Evolutionary conservation across 2,888 invertebrate species (phyloP).

Genomic region (Drosophila rubida): DNA sequence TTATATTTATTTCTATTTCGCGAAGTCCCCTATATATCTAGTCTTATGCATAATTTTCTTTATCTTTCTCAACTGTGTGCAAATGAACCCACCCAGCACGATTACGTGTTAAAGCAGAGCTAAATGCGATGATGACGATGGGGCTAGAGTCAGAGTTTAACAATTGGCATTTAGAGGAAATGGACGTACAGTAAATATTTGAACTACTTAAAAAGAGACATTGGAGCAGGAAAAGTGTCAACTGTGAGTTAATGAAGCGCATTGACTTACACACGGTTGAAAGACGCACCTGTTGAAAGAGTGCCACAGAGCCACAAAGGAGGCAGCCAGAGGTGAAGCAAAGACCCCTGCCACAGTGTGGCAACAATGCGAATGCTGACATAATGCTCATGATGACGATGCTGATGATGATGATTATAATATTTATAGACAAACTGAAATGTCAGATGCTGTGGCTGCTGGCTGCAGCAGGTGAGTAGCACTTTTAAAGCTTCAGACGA

Average conservation of each 20-base stretch:
- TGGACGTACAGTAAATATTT: conserved; percentile 45
- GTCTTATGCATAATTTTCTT: neutral
- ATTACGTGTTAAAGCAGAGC: conserved; percentile 27
- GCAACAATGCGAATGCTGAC: conserved; percentile 60
- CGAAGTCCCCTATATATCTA: too few relatives aligned
- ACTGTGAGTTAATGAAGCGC: conserved; percentile 58
- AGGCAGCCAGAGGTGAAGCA: conserved; percentile 8
- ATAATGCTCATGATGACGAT: conserved; percentile 47
- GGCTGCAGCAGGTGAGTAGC: conserved; percentile 59
- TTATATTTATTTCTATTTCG: too few relatives aligned
- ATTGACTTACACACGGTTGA: conserved; percentile 38
- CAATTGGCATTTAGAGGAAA: conserved; percentile 36
- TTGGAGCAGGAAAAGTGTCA: conserved; percentile 36
- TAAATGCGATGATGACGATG: conserved; percentile 11
- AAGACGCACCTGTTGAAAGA: conserved; percentile 49
- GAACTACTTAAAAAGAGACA: conserved; percentile 37
- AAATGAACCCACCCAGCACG: neutral
- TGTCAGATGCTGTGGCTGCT: conserved; percentile 39
- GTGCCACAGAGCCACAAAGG: neutral
- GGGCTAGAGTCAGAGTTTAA: conserved; percentile 8
- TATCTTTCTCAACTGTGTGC: neutral
- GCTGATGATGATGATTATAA: conserved; percentile 31
- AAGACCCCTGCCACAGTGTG: conserved; percentile 27
- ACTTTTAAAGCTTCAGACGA: conserved; percentile 69
- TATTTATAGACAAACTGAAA: conserved; percentile 48